Conservation (phyloP, 2,797 vertebrate genomes). For the Sebastes hopkinsi region DNA sequence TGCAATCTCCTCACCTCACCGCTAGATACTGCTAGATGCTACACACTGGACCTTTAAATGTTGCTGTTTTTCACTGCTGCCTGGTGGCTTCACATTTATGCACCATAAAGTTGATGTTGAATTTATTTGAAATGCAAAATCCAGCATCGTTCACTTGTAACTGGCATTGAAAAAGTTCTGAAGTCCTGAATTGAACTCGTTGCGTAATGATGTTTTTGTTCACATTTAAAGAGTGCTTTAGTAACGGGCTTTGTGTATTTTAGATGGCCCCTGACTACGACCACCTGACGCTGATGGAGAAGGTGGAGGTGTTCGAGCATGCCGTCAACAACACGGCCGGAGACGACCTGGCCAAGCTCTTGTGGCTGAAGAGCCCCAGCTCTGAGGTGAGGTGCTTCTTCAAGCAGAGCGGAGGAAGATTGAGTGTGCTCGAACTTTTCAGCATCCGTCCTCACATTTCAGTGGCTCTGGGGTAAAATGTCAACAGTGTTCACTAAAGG, state of each 20-base stretch:
- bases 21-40: too few relatives aligned
- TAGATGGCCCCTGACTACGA: conserved; percentile 99
- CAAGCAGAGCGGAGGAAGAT: neutral
- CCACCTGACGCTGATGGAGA: conserved; percentile 98
- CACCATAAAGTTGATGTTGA: neutral
- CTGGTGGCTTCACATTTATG: neutral
- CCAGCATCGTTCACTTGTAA: neutral
- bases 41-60: too few relatives aligned
- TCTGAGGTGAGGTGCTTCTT: conserved; percentile 84
- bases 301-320: conserved; percentile 98
- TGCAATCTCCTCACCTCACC: too few relatives aligned
- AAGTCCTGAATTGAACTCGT: neutral
- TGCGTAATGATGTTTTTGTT: neutral
- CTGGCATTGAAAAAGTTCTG: neutral
- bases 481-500: conserved; percentile 6
- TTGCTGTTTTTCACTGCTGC: too few relatives aligned
- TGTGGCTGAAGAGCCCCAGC: conserved; percentile 99
- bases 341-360: conserved; percentile 95
- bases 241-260: neutral
- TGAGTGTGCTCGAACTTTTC: conserved; percentile 1
- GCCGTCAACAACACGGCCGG: conserved; percentile 98
- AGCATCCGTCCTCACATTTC: neutral
- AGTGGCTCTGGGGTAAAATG: neutral
- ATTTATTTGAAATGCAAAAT: neutral
- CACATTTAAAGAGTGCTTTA: neutral